Base-by-base conservation (phyloP, 2,113 vertebrate species). In the Excalfactoria chinensis region DNA sequence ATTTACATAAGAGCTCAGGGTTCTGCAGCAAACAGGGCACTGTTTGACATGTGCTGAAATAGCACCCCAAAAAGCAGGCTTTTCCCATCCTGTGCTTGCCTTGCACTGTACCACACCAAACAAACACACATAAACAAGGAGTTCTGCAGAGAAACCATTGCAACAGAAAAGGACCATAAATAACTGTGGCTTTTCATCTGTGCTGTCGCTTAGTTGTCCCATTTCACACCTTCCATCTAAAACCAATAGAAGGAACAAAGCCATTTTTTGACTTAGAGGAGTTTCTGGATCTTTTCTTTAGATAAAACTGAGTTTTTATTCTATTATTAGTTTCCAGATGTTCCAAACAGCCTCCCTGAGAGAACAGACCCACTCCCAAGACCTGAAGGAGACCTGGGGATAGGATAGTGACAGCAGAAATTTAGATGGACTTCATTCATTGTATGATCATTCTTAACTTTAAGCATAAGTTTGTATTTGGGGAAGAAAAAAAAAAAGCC, bases 181-280 rank as follows among this genome's bases (percentile, higher is more conserved):
- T 82, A 91, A 83, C 63, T 62, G 9, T 46, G 55, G 87, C 78
- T 93, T 91, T 85, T 91, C 59, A 37, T 40, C 56, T 23, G n/a
- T 56, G 23, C 75, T 83, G 68, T 7, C 71, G 30, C 70, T 93
- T 76, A 62, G 74, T 87, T 4, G 3, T 79, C 0, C 1, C 59
- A 91, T 94, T 96, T 95, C 72, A 74, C 85, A 74, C 53, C 25
- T 91, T 60, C 66, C 35, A 19, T 68, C 56, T 78, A 90, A 93
- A 93, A 87, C 76, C 84, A 76, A 51, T 35, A 79, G 74, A 79
- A 74, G 43, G 19, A 76, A 48, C 49, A 76, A 73, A 95, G 71
- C 20, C 0, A 0, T 15, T 63, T 82, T 51, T 79, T 68, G 28
- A 67, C 58, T 86, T 88, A 1, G 16, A 89, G 62, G 48, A 55